phyloP scores from a whole-genome alignment of 1,140 invertebrate species.

The Drosophila albomicans region DNA sequence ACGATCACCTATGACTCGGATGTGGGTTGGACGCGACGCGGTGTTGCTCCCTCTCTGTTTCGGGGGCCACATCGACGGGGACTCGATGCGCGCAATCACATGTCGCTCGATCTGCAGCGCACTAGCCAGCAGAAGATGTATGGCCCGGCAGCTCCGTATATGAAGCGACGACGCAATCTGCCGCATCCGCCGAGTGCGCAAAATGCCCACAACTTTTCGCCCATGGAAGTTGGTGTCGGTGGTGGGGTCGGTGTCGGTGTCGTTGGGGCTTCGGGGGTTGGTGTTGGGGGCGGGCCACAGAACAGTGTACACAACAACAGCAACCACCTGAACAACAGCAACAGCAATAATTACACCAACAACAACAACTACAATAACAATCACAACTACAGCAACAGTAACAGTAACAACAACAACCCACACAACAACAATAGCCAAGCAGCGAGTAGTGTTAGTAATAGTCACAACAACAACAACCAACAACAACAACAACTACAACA shows the following conservation, averaged over 20 bases:
- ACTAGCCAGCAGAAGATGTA: conserved; percentile 81
- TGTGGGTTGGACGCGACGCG: conserved; percentile 84
- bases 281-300: conserved; percentile 59
- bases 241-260: conserved; percentile 37
- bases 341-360: conserved; percentile 53
- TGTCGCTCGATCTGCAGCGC: conserved; percentile 79
- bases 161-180: conserved; percentile 75
- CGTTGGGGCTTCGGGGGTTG: conserved; percentile 19
- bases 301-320: conserved; percentile 63
- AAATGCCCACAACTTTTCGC: conserved; percentile 82
- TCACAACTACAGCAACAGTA: conserved; percentile 43
- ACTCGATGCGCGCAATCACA: conserved; percentile 66
- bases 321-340: conserved; percentile 41
- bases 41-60: conserved; percentile 74
- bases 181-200: conserved; percentile 83
- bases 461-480: conserved; percentile 58
- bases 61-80: conserved; percentile 65
- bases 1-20: conserved; percentile 85
- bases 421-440: conserved; percentile 50
- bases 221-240: conserved; percentile 58
- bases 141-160: conserved; percentile 73
- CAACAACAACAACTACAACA: conserved; percentile 38
- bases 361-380: conserved; percentile 48
- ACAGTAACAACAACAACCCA: conserved; percentile 49
- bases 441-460: conserved; percentile 78